Base-by-base conservation (phyloP, 64 coral and sea anemone genomes). In the Cladopsammia gracilis region DNA sequence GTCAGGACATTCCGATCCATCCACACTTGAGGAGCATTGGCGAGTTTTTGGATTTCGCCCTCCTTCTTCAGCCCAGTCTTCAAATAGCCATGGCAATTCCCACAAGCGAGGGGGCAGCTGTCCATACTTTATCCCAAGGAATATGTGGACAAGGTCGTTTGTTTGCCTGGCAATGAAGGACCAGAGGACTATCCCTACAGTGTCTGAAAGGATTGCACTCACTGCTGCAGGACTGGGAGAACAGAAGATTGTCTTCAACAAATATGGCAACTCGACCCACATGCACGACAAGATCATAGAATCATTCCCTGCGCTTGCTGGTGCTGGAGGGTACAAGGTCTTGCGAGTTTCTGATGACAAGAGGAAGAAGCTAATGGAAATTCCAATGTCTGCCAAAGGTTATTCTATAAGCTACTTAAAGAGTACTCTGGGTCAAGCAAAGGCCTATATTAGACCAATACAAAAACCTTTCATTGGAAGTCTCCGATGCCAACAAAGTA, bases 281-380 rank as follows among this genome's bases (percentile, higher is more conserved):
- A 68, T 73, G 48, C 86, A 73, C 56, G 86, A n/a, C n/a, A n/a
- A n/a, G n/a, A 88, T 88, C 52, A 18, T 72, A 7, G 86, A 68
- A 75, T 7, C 70, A 7, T 88, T 88, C 34, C 86, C 66, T 71
- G 25, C 44, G 19, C 16, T 86, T n/a, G 43, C 44, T 48, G 58
- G 51, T 43, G 42, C 61, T n/a, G 67, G 86, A 73, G 86, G 86
- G 18, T 88, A 88, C 44, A n/a, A 88, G 71, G 73, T 88, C 19
- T 34, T 88, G 48, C 48, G 86, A 57, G 60, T 70, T 11, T 68
- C 64, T 24, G 86, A 88, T n/a, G 57, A 49, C 13, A 57, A 70
- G 47, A 73, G 34, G 16, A 61, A 34, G 67, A 13, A 72, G 12
- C 49, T 87, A 42, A 70, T 87, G 34, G 62, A 67, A 53, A 54